phyloP scores from a whole-genome alignment of 2,113 vertebrate genomes.

The Aphyosemion australe region DNA sequence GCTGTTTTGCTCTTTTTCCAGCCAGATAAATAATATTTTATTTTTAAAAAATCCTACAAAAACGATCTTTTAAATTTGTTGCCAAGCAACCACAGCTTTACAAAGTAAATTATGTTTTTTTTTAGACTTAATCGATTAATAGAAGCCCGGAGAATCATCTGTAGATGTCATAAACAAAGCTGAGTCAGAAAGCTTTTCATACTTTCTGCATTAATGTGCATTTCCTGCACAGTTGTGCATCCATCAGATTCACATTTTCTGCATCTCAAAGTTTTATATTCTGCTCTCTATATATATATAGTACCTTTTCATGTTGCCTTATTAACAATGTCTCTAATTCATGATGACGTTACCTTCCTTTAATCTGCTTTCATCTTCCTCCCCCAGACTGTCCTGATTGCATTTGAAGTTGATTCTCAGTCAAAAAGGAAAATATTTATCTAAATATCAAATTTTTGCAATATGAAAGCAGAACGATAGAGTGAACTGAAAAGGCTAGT shows the following conservation, averaged over 20 bases:
- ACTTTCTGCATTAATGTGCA: too few species aligned
- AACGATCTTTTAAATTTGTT: conserved; percentile 25
- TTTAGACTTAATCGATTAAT: conserved; percentile 3
- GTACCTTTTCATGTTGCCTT: not conserved
- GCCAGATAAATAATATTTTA: too few species aligned
- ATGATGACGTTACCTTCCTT: too few species aligned
- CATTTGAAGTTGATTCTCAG: too few species aligned
- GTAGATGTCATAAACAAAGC: not conserved
- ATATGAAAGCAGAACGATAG: too few species aligned
- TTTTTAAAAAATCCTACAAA: not conserved
- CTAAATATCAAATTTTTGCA: too few species aligned
- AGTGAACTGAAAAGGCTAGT: not conserved
- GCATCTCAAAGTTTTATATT: not conserved
- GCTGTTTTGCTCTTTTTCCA: not conserved
- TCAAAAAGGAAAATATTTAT: too few species aligned
- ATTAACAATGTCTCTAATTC: too few species aligned
- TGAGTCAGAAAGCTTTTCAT: not conserved
- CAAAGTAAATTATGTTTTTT: conserved; percentile 25
- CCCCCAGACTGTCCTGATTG: too few species aligned
- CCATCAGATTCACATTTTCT: not conserved
- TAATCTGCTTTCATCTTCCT: too few species aligned
- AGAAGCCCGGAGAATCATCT: conserved; percentile 9
- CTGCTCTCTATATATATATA: too few species aligned
- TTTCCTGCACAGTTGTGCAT: not conserved
- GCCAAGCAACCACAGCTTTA: conserved; percentile 25